Evolutionary conservation across 2,888 invertebrate genomes (phyloP).

Genomic region (Druceiella hillmani): DNA sequence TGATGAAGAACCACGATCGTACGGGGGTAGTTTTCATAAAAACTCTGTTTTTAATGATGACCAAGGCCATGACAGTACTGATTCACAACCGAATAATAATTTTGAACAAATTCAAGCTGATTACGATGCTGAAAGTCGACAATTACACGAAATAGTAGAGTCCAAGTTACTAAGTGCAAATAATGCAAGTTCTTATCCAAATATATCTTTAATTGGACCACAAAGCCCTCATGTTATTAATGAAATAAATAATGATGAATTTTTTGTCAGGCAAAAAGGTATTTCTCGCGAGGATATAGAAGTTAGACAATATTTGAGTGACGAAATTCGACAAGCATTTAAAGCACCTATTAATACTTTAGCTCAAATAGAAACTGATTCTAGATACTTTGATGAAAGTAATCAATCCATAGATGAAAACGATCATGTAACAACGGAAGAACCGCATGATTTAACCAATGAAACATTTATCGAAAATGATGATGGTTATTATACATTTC

Average conservation of each 20-base stretch:
- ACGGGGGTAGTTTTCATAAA: slow-evolving; percentile 43
- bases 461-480: slow-evolving; percentile 46
- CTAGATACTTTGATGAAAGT: slow-evolving; percentile 32
- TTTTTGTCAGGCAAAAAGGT: slow-evolving; percentile 76
- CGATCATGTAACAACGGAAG: slow-evolving; percentile 23
- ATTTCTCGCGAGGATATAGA: slow-evolving; percentile 79
- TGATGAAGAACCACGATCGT: slow-evolving; percentile 41
- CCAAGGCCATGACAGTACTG: slow-evolving; percentile 37
- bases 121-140: slow-evolving; percentile 52
- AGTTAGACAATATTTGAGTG: slow-evolving; percentile 69
- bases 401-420: slow-evolving; percentile 36
- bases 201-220: slow-evolving; percentile 40
- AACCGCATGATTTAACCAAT: slow-evolving; percentile 35
- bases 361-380: slow-evolving; percentile 52
- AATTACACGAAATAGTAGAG: slow-evolving; percentile 31
- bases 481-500: slow-evolving; percentile 50
- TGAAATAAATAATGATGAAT: slow-evolving; percentile 84
- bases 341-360: slow-evolving; percentile 61
- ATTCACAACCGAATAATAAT: slow-evolving; percentile 42
- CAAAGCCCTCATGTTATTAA: slow-evolving; percentile 62
- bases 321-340: slow-evolving; percentile 76
- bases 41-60: slow-evolving; percentile 33
- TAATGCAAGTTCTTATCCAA: slow-evolving; percentile 32
- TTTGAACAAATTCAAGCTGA: slow-evolving; percentile 54
- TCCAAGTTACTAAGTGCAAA: slow-evolving; percentile 30